Conservation (phyloP, 2,888 invertebrate genomes). For the Philereme transversata region DNA sequence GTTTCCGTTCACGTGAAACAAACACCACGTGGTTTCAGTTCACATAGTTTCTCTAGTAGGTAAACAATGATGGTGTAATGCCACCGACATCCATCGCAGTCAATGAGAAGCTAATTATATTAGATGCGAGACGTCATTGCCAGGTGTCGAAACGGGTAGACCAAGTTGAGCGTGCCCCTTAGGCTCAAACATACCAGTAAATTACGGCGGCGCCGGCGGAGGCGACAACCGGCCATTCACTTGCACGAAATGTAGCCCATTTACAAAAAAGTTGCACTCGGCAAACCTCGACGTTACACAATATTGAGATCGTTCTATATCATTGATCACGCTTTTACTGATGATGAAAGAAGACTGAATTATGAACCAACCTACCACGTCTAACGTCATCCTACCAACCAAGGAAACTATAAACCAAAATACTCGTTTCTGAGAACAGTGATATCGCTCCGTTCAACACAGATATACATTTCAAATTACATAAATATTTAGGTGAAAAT, state of each 20-base stretch:
- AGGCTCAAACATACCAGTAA: constrained; percentile 51
- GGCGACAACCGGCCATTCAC: constrained; percentile 57
- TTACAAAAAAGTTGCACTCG: constrained; percentile 32
- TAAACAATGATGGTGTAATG: constrained; percentile 59
- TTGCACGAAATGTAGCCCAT: constrained; percentile 29
- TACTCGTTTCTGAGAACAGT: neutral
- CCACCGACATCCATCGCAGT: constrained; percentile 53
- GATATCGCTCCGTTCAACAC: constrained; percentile 6
- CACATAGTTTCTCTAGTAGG: constrained; percentile 50
- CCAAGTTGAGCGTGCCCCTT: constrained; percentile 47
- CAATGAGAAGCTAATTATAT: constrained; percentile 70
- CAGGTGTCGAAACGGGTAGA: constrained; percentile 41
- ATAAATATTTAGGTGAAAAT: constrained; percentile 54
- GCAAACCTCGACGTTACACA: constrained; percentile 63
- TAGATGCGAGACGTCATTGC: constrained; percentile 61
- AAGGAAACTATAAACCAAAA: neutral
- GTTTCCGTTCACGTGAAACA: constrained; percentile 40
- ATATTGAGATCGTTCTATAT: constrained; percentile 59
- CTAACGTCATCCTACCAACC: neutral
- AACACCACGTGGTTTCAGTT: constrained; percentile 51
- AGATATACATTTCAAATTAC: constrained; percentile 11
- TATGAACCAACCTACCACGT: neutral
- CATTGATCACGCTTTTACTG: constrained; percentile 62
- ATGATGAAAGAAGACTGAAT: constrained; percentile 43
- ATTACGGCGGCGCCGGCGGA: constrained; percentile 47